Base-by-base conservation (phyloP, 2,113 vertebrate species). In the Anarhynchus alexandrinus region DNA sequence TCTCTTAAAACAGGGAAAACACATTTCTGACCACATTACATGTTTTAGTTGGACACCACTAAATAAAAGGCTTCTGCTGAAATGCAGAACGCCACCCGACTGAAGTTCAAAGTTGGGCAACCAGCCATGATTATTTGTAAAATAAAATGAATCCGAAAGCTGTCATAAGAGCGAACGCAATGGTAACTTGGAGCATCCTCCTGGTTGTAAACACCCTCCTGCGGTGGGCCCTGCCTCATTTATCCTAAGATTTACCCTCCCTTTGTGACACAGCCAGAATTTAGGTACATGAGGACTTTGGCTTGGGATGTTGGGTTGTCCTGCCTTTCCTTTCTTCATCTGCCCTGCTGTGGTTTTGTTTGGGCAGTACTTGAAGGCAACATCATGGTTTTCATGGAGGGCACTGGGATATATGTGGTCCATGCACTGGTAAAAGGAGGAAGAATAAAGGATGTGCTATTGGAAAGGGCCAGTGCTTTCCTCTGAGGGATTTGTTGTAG, bases 41-140 rank as follows among this genome's bases (percentile, higher is more conserved):
- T 98, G 97, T 97, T 98, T 98, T 95, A 89, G 85, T 97, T 98
- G 97, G 97, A 97, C 90, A 81, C 86, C 82, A 66, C 19, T 58
- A 86, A 85, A 94, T 30, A 19, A 62, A 87, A 91, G 84, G 81
- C 77, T 92, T 91, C 88, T 95, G 90, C 92, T 93, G 84, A 95
- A 96, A 82, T 25, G 82, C 55, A 96, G 69, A 90, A 71, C 34
- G 1, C 92, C 96, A 91, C 87, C 86, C 21, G 1, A 72, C 87
- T 9, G 2, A 67, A 84, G 86, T 82, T 96, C 92, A 88, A 83
- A 86, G 59, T 49, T 30, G 13, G 94, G 90, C 93, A 91, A 67
- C 36, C 59, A 45, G 88, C 94, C 86, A 81, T 10, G 86, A 70
- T 88, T 95, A 93, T 95, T 94, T 96, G 95, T 83, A 93, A 96